phyloP scores from a whole-genome alignment of 2,888 invertebrate species.

The Drosophila borborema region DNA sequence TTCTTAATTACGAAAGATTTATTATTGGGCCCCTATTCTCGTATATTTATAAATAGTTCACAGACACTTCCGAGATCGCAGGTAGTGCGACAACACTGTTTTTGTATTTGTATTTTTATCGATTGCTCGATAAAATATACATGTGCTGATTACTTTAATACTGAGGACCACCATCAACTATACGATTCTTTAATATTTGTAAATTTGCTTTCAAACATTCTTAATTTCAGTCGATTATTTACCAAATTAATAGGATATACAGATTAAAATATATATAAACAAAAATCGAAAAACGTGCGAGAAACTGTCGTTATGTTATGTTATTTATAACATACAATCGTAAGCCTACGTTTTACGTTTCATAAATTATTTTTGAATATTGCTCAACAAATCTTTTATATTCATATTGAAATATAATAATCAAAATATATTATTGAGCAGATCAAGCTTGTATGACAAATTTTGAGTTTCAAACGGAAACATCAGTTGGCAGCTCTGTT shows the following conservation, averaged over 20 bases:
- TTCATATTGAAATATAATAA: not conserved
- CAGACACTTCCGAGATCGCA: constrained; percentile 22
- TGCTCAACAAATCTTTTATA: not conserved
- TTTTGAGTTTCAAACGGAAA: constrained; percentile 33
- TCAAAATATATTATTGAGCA: not conserved
- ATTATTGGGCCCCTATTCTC: constrained; percentile 2
- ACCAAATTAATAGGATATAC: not conserved
- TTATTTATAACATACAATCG: not conserved
- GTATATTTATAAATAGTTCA: constrained; percentile 40
- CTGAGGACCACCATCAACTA: constrained; percentile 16
- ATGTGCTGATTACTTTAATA: not conserved
- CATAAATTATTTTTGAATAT: not conserved
- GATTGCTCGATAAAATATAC: constrained; percentile 24
- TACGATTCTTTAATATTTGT: not conserved
- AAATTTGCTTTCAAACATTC: too few species aligned
- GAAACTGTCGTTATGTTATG: not conserved
- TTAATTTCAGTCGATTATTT: not conserved
- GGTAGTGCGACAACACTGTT: constrained; percentile 37
- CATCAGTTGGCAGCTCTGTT: constrained; percentile 49
- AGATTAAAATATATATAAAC: not conserved
- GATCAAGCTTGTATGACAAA: constrained; percentile 29
- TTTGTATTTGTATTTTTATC: constrained; percentile 21
- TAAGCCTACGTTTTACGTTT: constrained; percentile 11
- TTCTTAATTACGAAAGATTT: constrained; percentile 20
- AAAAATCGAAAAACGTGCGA: not conserved